Conservation (phyloP, 2,888 invertebrate species). For the Diarsia dahlii region DNA sequence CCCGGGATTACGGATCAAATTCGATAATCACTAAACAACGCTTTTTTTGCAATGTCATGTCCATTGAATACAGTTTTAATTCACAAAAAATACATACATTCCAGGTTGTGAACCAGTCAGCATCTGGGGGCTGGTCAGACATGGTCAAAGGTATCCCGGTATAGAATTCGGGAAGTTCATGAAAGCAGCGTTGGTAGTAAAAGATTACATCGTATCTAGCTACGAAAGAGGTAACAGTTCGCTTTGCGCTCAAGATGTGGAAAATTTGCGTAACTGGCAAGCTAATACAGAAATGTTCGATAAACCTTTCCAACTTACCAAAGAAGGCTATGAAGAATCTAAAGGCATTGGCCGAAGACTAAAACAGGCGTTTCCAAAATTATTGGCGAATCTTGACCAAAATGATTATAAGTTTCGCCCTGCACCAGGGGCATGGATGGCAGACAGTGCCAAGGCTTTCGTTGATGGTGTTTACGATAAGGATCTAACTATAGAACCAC, state of each 20-base stretch:
- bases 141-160: constrained; percentile 82
- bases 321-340: constrained; percentile 91
- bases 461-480: constrained; percentile 85
- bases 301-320: constrained; percentile 74
- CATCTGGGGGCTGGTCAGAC: constrained; percentile 81
- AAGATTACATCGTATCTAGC: constrained; percentile 76
- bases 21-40: background rate
- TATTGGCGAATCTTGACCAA: constrained; percentile 87
- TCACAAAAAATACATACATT: background rate
- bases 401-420: constrained; percentile 90
- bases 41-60: background rate
- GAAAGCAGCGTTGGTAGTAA: constrained; percentile 76
- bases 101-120: constrained; percentile 83
- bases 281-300: constrained; percentile 76
- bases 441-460: constrained; percentile 92
- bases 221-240: constrained; percentile 80
- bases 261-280: constrained; percentile 79
- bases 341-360: constrained; percentile 90
- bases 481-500: constrained; percentile 67
- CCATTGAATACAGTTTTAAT: background rate
- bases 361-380: constrained; percentile 78
- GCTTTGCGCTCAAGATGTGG: constrained; percentile 85
- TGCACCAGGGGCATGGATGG: constrained; percentile 89
- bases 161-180: constrained; percentile 71
- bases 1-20: background rate